These are phyloP conservation scores for Parnassius apollo DNA, from an alignment of 2,888 invertebrate species.

Conservation along the genomic window DNA sequence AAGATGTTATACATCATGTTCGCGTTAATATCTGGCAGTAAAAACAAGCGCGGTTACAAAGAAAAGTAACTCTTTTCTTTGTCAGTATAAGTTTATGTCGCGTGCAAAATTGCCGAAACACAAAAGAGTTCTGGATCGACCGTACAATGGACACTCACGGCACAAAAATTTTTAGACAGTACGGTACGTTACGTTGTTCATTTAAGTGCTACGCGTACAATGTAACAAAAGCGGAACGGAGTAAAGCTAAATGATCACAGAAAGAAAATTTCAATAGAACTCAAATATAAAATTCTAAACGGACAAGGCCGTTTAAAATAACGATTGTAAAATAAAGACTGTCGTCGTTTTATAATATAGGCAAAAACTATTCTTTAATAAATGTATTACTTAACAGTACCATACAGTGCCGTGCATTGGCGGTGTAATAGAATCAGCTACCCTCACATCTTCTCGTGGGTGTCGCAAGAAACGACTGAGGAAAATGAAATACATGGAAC, in stretches of 20 bases:
- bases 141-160: constrained; percentile 18
- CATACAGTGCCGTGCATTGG: too few relatives aligned
- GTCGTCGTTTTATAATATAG: too few relatives aligned
- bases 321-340: too few relatives aligned
- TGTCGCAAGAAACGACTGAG: too few relatives aligned
- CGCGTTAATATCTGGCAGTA: constrained; percentile 12
- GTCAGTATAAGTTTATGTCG: constrained; percentile 2
- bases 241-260: constrained; percentile 8
- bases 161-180: constrained; percentile 21
- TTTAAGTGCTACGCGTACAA: constrained; percentile 20
- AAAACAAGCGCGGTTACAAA: constrained; percentile 14
- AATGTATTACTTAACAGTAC: too few relatives aligned
- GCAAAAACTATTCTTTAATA: too few relatives aligned
- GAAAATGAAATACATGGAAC: too few relatives aligned
- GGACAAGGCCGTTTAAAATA: constrained; percentile 4
- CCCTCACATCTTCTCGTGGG: too few relatives aligned
- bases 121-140: constrained; percentile 15
- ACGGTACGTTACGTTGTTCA: constrained; percentile 13
- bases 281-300: constrained; percentile 14
- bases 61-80: constrained; percentile 15
- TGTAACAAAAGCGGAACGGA: constrained; percentile 21
- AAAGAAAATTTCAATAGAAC: constrained; percentile 13
- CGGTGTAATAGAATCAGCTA: too few relatives aligned
- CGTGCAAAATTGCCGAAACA: constrained; percentile 19
- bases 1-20: constrained; percentile 17